Base-by-base conservation (phyloP, 53 echinoderm and acorn worm species). In the Arbacia lixula region DNA sequence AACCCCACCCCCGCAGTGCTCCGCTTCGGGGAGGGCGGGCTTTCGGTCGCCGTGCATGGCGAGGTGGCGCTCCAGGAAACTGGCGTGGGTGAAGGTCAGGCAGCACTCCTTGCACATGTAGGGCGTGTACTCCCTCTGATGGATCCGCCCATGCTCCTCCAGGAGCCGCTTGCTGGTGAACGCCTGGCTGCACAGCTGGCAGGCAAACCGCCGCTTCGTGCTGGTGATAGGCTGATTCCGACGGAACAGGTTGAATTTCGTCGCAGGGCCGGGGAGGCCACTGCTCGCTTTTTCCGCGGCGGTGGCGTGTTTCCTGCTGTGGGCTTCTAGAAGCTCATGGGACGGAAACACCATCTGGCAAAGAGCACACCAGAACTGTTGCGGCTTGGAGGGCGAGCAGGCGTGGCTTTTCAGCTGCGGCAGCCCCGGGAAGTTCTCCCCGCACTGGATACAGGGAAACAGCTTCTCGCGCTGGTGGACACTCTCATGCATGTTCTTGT, bases 21-120 rank as follows among this genome's bases (percentile, higher is more conserved):
- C 2, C 4, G 24, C 26, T 40, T 58, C 28, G 1, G 12, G n/a
- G 29, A 16, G 30, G 9, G 9, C 53, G 19, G 35, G 11, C 9
- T 74, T 52, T 27, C 64, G 46, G n/a, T 42, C 12, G 1, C 34
- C 0, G 32, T 81, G 82, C 62, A 46, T 81, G 30, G 49, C 30
- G 42, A 81, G 40, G 14, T 81, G 82, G 2, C 62, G 64, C 27
- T 81, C 64, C 41, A 81, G 82, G 43, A 63, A 81, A 64, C 64
- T 81, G 0, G 82, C 41, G 30, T 81, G 82, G 20, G 82, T 81
- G 63, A 81, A 81, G 64, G 82, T 81, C 3, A 81, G 64, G 30
- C 63, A 63, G 52, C 82, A 81, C 32, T 42, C 82, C 10, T 43
- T 62, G 24, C 82, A 81, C 82, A 81, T 81, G 82, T 30, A 81